These are phyloP conservation scores for Gisinianus flammeolus DNA, from an alignment of 2,888 invertebrate genomes.

Conservation along the genomic window DNA sequence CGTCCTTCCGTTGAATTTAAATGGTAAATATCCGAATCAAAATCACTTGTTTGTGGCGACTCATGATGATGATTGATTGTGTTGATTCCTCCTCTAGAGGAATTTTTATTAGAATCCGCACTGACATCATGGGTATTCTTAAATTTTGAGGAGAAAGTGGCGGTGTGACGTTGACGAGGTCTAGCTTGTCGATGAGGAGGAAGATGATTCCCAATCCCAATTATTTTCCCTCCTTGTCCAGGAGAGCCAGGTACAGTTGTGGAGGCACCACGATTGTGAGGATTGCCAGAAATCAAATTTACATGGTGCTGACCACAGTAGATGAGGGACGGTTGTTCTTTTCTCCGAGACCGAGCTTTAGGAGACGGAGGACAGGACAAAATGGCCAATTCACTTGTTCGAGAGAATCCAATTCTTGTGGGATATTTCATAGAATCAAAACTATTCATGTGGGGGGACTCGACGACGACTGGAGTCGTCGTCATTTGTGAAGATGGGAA, in stretches of 20 bases:
- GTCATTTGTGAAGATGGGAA: no score
- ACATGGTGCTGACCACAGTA: no score
- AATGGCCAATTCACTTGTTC: slow-evolving; percentile 3
- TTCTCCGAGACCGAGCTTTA: background rate
- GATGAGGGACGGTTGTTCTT: background rate
- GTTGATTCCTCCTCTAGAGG: no score
- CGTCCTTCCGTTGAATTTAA: no score
- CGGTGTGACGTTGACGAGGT: background rate
- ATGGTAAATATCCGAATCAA: no score
- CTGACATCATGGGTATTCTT: background rate
- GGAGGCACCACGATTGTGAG: background rate
- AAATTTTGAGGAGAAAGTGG: background rate
- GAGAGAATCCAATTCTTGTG: background rate
- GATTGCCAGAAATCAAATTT: background rate
- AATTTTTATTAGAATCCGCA: no score
- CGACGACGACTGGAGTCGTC: no score
- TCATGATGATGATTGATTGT: no score
- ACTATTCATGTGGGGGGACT: no score
- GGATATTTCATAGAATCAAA: background rate
- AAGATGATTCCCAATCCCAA: background rate
- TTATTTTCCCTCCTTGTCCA: background rate
- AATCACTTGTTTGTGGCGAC: no score
- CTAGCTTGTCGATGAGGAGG: background rate
- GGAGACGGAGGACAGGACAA: background rate
- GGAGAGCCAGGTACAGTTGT: background rate